Percentiles rank a stretch among this genome's conserved stretches.
phyloP scores from a whole-genome alignment of 2,113 vertebrate species.

The Stegostoma tigrinum region DNA sequence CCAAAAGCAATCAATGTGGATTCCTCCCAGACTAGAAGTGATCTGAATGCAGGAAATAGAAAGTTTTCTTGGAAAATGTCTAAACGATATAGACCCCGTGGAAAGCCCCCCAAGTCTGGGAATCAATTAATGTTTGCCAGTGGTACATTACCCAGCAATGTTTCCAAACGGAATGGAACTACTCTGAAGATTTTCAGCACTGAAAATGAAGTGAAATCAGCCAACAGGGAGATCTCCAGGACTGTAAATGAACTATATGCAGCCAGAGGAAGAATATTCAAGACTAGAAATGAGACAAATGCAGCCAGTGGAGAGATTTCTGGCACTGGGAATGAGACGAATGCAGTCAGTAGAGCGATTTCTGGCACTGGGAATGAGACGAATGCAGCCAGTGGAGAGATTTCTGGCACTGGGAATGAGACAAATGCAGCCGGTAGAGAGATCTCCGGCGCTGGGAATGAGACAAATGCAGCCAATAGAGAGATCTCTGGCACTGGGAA shows the following conservation, averaged over 20 bases:
- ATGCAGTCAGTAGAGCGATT: not conserved
- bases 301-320: too few species aligned
- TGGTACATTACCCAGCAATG: not conserved
- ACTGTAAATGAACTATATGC: not conserved
- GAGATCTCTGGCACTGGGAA: not conserved
- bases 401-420: not conserved
- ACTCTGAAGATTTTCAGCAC: too few species aligned
- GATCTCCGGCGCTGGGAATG: not conserved
- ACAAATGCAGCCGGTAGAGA: not conserved
- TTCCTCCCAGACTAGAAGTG: too few species aligned
- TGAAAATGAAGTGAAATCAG: not conserved
- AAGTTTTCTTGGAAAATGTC: too few species aligned
- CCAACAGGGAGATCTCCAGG: not conserved
- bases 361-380: not conserved
- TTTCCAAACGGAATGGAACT: not conserved
- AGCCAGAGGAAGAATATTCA: not conserved
- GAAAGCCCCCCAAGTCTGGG: too few species aligned
- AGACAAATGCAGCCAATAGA: not conserved
- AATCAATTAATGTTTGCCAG: not conserved
- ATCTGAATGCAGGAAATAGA: too few species aligned
- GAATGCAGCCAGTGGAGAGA: not conserved
- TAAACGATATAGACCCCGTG: too few species aligned
- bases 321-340: not conserved
- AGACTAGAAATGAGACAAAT: not conserved
- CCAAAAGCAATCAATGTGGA: too few species aligned